Evolutionary conservation across 2,113 vertebrate genomes (phyloP), one percentile per base, ranked within the genome.

Genomic region (Calypte anna): DNA sequence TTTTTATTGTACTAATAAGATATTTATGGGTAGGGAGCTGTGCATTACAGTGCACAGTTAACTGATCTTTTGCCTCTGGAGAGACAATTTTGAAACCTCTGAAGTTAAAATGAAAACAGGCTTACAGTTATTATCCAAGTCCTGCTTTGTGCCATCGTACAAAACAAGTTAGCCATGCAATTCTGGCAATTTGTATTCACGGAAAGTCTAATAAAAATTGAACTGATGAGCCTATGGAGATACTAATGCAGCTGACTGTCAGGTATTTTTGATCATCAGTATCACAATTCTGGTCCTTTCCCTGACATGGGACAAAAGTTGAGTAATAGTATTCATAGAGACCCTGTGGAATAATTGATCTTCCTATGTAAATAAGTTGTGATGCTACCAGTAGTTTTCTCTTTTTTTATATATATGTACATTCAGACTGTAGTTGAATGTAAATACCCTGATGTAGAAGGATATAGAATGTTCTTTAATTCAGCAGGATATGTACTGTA

Each of bases 1-100:
- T 43, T 63, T 95, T 94, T 91, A 86, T 82, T 95, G 70, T 95
- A 82, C 70, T 94, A 92, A 75, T 75, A 89, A 93, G 81, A 91
- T 95, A 92, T 91, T 88, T 94, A 86, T 85, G 70, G 43, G 33
- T 58, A 82, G 86, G 89, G 91, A 94, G 36, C 62, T 96, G 58
- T 79, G 58, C 55, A 76, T 94, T 81, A 70, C 76, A 85, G 38
- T 79, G 73, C 62, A n/a, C n/a, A 54, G 63, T 91, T 84, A 92
- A 68, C 80, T 86, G 80, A 92, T 86, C 46, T 79, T 92, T 82
- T 69, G 40, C 54, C 83, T 87, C 84, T 96, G 70, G 84, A 87
- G 93, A 87, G 23, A 51, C 62, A 82, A 66, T 73, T 86, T 93
- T 81, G 59, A 94, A 92, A 89, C 51, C 54, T 91, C 80, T 89